Base-by-base conservation (phyloP, 2,888 invertebrate genomes). In the Erebia ligea region DNA sequence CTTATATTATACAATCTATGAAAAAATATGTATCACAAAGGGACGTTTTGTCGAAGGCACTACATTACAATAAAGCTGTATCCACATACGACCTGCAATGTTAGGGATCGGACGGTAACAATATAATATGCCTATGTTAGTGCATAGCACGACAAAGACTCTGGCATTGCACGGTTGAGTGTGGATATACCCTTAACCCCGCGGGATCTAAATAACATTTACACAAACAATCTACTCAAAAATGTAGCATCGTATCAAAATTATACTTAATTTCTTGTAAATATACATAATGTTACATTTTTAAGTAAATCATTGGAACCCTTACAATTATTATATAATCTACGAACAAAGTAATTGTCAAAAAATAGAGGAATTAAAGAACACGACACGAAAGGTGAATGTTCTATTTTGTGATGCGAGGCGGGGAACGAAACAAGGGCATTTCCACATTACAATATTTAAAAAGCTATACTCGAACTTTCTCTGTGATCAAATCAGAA, bases 21-120 rank as follows among this genome's bases (percentile, higher is more conserved):
- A 85, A 65, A 63, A 64, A 86, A 88, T 86, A 88, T 85, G 83
- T 92, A 92, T 92, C 92, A 92, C 92, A 92, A 89, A 86, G 88
- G 91, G 92, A 92, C 91, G 91, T 88, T 83, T 62, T 82, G 83
- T 88, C 85, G 84, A 91, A 92, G 92, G 91, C 92, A 92, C 91
- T 90, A 77, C 77, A 76, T 62, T 76, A 77, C 73, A 69, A 40
- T 62, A 25, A 63, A 71, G 50, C 71, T 69, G 62, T 40, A 61
- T 48, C 54, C 67, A 67, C 69, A 74, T 64, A 54, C 62, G 25
- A 62, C 62, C 45, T 45, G 48, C 11, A 13, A 21, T 13, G 61
- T 13, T 15, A 17, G 17, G 17, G 15, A 13, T 11, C 57, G 19
- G 25, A 11, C 58, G 21, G 34, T 34, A 58, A 58, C 25, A 15